Conservation (phyloP, 92 coral and sea anemone species). For the Desmophyllum pertusum region DNA sequence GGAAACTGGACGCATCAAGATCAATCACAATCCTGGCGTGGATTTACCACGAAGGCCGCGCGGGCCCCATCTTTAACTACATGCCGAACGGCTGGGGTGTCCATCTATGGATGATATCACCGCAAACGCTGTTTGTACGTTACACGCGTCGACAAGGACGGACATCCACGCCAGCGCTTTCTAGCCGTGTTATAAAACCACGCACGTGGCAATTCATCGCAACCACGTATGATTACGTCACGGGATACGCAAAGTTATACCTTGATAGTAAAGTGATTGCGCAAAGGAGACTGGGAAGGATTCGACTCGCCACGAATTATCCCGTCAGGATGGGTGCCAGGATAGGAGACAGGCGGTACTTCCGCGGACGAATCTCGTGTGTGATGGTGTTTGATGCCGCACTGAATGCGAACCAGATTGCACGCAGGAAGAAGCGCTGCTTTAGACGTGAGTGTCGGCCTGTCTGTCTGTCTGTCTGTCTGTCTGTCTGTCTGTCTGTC, state of each 20-base stretch:
- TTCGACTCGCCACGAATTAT: conserved; percentile 71
- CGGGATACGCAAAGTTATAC: conserved; percentile 68
- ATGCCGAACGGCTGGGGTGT: conserved; percentile 85
- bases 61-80: conserved; percentile 79
- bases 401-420: conserved; percentile 72
- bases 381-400: conserved; percentile 76
- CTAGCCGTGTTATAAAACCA: conserved; percentile 46
- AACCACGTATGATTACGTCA: conserved; percentile 61
- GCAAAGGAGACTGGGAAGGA: conserved; percentile 56
- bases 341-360: conserved; percentile 60
- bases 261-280: conserved; percentile 65
- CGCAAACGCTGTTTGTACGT: conserved; percentile 58
- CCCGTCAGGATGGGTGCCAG: conserved; percentile 80
- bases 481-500: background rate
- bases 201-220: conserved; percentile 82
- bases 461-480: background rate
- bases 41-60: conserved; percentile 65
- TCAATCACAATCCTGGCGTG: conserved; percentile 79
- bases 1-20: conserved; percentile 64
- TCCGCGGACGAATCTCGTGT: conserved; percentile 80
- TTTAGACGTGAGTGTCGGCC: conserved; percentile 57
- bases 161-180: conserved; percentile 43
- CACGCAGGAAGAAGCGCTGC: conserved; percentile 85
- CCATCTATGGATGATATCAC: conserved; percentile 62
- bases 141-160: conserved; percentile 57